phyloP scores from a whole-genome alignment of 2,797 vertebrate genomes.

The Anguilla anguilla region DNA sequence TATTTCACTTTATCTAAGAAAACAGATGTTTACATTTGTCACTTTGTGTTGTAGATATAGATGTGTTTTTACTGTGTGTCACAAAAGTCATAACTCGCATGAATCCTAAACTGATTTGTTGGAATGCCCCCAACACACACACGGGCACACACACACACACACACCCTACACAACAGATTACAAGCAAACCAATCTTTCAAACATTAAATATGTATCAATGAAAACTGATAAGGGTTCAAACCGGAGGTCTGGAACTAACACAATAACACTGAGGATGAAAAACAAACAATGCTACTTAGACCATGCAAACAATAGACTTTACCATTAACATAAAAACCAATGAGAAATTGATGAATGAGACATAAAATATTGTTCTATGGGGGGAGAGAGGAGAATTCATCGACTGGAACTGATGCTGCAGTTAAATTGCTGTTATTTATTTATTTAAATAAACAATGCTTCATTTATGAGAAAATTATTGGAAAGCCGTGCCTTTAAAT shows the following conservation, averaged over 20 bases:
- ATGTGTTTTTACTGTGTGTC: conserved; percentile 1
- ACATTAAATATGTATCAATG: conserved; percentile 27
- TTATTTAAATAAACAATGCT: conserved; percentile 30
- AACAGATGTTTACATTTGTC: conserved; percentile 8
- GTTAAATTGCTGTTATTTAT: conserved; percentile 23
- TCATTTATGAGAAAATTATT: conserved; percentile 3
- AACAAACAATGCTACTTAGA: not conserved
- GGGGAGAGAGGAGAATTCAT: not conserved
- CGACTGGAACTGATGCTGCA: conserved; percentile 14
- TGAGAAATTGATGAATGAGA: conserved; percentile 14
- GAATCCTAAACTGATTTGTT: conserved; percentile 12
- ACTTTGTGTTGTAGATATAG: not conserved
- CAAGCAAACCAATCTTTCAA: conserved; percentile 3
- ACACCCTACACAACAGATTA: not conserved
- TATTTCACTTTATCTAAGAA: not conserved
- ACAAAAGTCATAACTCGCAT: not conserved
- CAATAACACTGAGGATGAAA: not conserved
- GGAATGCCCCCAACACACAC: not conserved
- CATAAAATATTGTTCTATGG: conserved; percentile 23
- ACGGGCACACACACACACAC: not conserved
- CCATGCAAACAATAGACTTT: not conserved
- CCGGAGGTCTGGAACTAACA: not conserved
- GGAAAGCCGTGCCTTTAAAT: not conserved
- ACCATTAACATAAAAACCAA: not conserved
- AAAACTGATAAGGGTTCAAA: conserved; percentile 11